A percentile compares a stretch with the other conserved stretches of the same genome.
Conservation (phyloP, 2,113 vertebrate genomes). For the Varanus salvator region DNA sequence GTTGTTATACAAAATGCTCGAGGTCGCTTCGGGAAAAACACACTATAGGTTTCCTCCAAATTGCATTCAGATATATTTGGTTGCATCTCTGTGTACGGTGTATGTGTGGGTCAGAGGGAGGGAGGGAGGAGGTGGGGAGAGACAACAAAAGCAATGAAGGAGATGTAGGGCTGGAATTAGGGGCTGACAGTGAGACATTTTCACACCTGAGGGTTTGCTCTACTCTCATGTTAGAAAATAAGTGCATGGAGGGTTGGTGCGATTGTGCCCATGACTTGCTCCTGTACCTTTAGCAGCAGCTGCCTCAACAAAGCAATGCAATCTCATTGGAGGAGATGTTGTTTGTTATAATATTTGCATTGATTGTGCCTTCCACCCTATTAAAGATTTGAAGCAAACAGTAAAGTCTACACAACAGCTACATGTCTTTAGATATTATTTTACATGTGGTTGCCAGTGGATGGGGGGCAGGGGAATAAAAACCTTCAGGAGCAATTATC, state of each 20-base stretch:
- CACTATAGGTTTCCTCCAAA: slow-evolving; percentile 47
- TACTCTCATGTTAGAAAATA: background rate
- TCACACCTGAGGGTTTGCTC: background rate
- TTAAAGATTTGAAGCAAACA: background rate
- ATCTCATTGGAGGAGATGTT: too few relatives aligned
- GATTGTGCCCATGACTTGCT: too few relatives aligned
- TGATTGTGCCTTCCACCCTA: background rate
- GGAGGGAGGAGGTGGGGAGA: background rate
- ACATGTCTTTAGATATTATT: background rate
- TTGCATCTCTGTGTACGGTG: background rate
- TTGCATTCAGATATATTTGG: slow-evolving; percentile 47
- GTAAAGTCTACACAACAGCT: too few relatives aligned
- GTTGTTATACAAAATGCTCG: slow-evolving; percentile 37
- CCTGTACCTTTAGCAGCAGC: too few relatives aligned
- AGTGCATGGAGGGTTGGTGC: too few relatives aligned
- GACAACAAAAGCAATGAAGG: background rate
- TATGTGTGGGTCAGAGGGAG: background rate
- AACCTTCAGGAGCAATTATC: too few relatives aligned
- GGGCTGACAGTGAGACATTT: background rate
- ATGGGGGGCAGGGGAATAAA: background rate
- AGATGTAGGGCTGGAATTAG: background rate
- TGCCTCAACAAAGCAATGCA: too few relatives aligned
- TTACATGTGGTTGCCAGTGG: background rate
- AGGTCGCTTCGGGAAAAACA: slow-evolving; percentile 35
- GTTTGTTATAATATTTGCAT: background rate